Percentiles rank a stretch among this genome's conserved stretches.
phyloP scores from a whole-genome alignment of 2,888 invertebrate genomes.

The Oeneis ivallda region DNA sequence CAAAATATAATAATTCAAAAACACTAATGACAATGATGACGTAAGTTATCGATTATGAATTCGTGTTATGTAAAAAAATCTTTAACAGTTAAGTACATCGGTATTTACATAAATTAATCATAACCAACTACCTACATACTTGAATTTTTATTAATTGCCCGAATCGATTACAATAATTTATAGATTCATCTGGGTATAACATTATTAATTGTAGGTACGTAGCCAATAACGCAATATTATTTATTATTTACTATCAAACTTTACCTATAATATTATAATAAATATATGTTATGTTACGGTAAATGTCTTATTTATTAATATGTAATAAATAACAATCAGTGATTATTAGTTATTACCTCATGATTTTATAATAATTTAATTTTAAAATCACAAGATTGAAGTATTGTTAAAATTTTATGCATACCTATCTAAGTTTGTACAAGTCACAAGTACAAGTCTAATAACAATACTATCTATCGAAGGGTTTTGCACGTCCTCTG shows the following conservation, averaged over 20 bases:
- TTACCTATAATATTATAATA: no score
- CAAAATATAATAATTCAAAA: no score
- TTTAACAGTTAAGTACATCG: neutral
- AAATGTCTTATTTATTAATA: no score
- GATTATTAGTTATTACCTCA: no score
- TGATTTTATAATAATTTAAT: no score
- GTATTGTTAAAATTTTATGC: no score
- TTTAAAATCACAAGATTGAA: no score
- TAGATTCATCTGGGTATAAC: neutral
- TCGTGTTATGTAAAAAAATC: neutral
- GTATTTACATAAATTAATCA: neutral
- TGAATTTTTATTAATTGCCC: neutral
- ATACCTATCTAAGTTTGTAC: no score
- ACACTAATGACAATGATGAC: neutral
- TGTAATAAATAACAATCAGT: no score
- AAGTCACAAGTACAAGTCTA: no score
- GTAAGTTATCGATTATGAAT: neutral
- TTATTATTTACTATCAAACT: no score
- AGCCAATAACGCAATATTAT: neutral
- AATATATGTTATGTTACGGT: no score
- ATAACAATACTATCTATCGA: neutral
- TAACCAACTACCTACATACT: neutral
- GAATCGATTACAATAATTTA: conserved; percentile 3
- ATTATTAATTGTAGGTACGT: neutral
- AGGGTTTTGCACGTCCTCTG: neutral